These are phyloP conservation scores for Bhutanitis thaidina DNA, from an alignment of 2,888 invertebrate species.

Conservation along the genomic window DNA sequence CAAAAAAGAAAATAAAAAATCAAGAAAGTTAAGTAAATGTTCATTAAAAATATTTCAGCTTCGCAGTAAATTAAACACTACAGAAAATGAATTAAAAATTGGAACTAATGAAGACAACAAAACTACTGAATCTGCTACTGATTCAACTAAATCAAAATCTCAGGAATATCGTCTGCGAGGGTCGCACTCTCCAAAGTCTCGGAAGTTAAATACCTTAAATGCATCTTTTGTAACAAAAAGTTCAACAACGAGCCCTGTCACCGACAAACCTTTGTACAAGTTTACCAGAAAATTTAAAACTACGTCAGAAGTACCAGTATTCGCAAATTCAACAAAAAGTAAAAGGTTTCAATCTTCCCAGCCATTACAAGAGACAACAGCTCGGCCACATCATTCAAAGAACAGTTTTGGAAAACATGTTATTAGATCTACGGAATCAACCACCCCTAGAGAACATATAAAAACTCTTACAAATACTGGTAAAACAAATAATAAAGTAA, in stretches of 20 bases:
- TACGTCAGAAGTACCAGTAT: slow-evolving; percentile 42
- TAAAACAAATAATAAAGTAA: slow-evolving; percentile 35
- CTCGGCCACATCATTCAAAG: slow-evolving; percentile 50
- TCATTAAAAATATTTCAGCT: slow-evolving; percentile 44
- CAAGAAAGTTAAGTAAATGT: not conserved
- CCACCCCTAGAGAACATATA: slow-evolving; percentile 30
- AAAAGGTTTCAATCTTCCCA: slow-evolving; percentile 40
- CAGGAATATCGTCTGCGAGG: slow-evolving; percentile 51
- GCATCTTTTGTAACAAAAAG: slow-evolving; percentile 35
- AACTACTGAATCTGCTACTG: slow-evolving; percentile 32
- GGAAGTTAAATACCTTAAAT: slow-evolving; percentile 44
- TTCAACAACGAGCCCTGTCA: slow-evolving; percentile 27
- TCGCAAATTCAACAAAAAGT: slow-evolving; percentile 35
- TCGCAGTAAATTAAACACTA: slow-evolving; percentile 46
- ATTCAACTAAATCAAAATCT: slow-evolving; percentile 35
- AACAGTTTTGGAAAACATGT: slow-evolving; percentile 39
- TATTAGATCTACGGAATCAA: slow-evolving; percentile 36
- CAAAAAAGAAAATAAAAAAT: not conserved
- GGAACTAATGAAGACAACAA: slow-evolving; percentile 29
- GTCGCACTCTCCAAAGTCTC: slow-evolving; percentile 47
- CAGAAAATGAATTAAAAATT: slow-evolving; percentile 32
- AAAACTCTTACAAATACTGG: slow-evolving; percentile 25
- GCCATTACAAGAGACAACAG: slow-evolving; percentile 43
- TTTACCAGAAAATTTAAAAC: slow-evolving; percentile 63
- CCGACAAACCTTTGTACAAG: slow-evolving; percentile 51